Base-by-base conservation (phyloP, 1,140 invertebrate species). In the Drosophila cardini region DNA sequence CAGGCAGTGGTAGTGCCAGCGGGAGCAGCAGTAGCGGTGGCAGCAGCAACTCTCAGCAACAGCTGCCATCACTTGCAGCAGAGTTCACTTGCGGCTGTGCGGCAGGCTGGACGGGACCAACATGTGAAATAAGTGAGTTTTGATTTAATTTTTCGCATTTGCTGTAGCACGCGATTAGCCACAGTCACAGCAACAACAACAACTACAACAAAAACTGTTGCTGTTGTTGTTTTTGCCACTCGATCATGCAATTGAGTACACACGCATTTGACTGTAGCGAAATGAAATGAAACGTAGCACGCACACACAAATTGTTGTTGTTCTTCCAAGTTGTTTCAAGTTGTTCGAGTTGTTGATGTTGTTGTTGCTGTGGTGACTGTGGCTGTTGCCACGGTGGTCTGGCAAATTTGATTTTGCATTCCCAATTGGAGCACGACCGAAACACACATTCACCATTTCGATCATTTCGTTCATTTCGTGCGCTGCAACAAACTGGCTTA, bases 51-150 rank as follows among this genome's bases (percentile, higher is more conserved):
- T 36, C 34, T 9, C 36, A 58, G 38, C 74, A 74, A 32, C 69
- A 76, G 48, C 67, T 77, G 71, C 76, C 71, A 57, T 73, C 85
- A 32, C 75, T 78, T 55, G 92, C 58, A 43, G 93, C 84, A 13
- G 93, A 93, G 56, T 94, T 96, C 93, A 93, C 94, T 67, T 99
- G 98, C 93, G 94, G 94, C n/a, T 99, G 98, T 93, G 93, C 95
- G 16, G 93, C 95, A 6, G 98, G 98, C 77, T 99, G 97, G 94
- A 94, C 95, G 5, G 98, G 98, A 18, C 92, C 94, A 15, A 95
- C 95, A 67, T 99, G 98, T 92, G 94, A 94, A 73, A 92, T 92
- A 94, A 94, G 94, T 95, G 91, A 94, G 94, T 94, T 84, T 87
- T 89, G 84, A 89, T 89, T 89, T 89, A 89, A 89, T 89, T 89